Percentiles rank a stretch among this genome's conserved stretches.
Conservation (phyloP, 2,113 vertebrate species). For the Hiodon alosoides region DNA sequence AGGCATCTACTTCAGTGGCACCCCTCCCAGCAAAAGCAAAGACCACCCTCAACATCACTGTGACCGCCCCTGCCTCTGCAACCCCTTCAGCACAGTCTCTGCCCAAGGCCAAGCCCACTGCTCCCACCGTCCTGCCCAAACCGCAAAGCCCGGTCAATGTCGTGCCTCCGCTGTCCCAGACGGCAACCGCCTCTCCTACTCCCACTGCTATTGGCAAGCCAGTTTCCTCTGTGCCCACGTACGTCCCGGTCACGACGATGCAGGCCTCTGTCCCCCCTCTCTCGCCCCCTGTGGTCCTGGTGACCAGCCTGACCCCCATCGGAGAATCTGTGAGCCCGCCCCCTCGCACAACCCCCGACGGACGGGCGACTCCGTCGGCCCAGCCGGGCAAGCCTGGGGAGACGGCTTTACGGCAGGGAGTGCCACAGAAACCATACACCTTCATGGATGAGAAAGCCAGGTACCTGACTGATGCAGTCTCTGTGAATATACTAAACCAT, state of each 20-base stretch:
- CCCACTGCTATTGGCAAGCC: constrained; percentile 61
- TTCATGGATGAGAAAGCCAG: constrained; percentile 97
- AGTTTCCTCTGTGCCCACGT: constrained; percentile 66
- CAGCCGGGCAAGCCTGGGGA: constrained; percentile 60
- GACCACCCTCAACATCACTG: constrained; percentile 60
- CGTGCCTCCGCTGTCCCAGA: constrained; percentile 32
- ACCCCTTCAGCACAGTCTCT: no score
- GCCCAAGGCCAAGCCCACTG: neutral
- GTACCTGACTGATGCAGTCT: constrained; percentile 48
- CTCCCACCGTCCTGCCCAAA: constrained; percentile 59
- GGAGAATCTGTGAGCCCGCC: constrained; percentile 44
- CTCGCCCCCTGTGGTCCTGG: constrained; percentile 57
- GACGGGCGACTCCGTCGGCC: constrained; percentile 50
- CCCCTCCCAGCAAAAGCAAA: constrained; percentile 52
- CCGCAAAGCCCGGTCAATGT: constrained; percentile 52
- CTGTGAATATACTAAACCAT: neutral
- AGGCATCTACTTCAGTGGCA: constrained; percentile 22
- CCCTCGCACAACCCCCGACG: constrained; percentile 46
- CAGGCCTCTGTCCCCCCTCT: constrained; percentile 32
- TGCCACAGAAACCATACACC: constrained; percentile 95
- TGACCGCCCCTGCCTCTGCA: constrained; percentile 31
- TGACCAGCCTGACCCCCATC: constrained; percentile 59
- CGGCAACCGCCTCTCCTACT: constrained; percentile 39
- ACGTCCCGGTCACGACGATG: constrained; percentile 44
- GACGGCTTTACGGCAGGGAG: constrained; percentile 76